Percentiles rank a stretch among this genome's conserved stretches.
Conservation (phyloP, 2,888 invertebrate species). For the Graphium colonna region DNA sequence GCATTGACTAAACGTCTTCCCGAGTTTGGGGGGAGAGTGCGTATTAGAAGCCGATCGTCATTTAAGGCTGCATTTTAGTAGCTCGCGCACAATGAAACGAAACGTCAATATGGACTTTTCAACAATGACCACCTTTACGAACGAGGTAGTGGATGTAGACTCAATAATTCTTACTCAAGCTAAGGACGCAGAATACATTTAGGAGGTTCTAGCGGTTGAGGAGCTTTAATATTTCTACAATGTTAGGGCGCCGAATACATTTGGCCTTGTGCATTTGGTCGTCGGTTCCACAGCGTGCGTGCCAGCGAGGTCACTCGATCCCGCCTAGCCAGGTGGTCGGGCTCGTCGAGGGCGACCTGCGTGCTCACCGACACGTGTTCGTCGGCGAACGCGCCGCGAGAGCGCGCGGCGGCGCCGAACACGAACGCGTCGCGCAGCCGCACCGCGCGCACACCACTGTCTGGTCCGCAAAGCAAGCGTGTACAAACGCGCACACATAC, state of each 20-base stretch:
- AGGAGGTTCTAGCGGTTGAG: too few relatives aligned
- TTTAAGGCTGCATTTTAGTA: too few relatives aligned
- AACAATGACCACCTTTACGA: too few relatives aligned
- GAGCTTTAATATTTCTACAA: too few relatives aligned
- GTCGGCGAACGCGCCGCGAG: constrained; percentile 40
- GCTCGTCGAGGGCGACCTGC: constrained; percentile 8
- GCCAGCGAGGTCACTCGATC: constrained; percentile 6
- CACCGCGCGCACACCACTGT: constrained; percentile 48
- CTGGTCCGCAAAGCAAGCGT: constrained; percentile 43
- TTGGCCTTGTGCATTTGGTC: background rate
- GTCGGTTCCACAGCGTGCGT: constrained; percentile 10
- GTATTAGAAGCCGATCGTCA: too few relatives aligned
- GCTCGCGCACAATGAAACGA: too few relatives aligned
- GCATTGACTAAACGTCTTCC: too few relatives aligned
- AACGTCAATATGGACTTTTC: too few relatives aligned
- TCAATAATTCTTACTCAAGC: too few relatives aligned
- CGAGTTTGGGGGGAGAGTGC: too few relatives aligned
- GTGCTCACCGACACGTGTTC: background rate
- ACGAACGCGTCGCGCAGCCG: constrained; percentile 51
- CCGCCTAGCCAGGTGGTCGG: background rate
- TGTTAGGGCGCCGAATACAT: background rate
- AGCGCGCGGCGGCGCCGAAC: constrained; percentile 6
- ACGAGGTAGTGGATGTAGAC: too few relatives aligned
- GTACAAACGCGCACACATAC: constrained; percentile 7
- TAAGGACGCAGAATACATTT: too few relatives aligned